Evolutionary conservation across 2,113 vertebrate species (phyloP).

Genomic region (Corvus hawaiiensis): DNA sequence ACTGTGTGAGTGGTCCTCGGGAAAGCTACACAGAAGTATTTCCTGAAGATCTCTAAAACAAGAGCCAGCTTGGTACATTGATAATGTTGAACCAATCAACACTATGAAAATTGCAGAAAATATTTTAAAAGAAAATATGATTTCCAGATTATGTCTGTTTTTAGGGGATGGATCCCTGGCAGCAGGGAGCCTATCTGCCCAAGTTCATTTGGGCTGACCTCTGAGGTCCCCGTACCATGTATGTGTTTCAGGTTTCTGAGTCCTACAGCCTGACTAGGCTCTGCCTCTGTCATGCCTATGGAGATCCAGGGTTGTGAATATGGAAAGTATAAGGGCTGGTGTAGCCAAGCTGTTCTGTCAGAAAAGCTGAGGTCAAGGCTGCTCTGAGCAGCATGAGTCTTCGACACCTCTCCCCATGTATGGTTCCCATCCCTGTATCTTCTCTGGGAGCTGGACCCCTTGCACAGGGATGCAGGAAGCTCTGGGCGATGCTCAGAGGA

Average conservation of each 20-base stretch:
- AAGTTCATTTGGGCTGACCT: not conserved
- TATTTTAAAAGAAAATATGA: not conserved
- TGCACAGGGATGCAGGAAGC: not conserved
- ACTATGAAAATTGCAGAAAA: not conserved
- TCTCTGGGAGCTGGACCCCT: not conserved
- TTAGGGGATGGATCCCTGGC: not conserved
- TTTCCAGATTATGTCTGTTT: not conserved
- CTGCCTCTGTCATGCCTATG: not conserved
- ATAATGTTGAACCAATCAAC: not conserved
- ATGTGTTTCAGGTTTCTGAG: not conserved
- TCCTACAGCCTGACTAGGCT: not conserved
- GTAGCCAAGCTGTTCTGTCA: not conserved
- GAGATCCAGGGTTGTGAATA: not conserved
- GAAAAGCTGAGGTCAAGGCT: not conserved
- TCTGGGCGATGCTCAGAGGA: rapidly evolving
- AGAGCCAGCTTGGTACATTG: not conserved
- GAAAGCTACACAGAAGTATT: not conserved
- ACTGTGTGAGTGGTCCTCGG: not conserved
- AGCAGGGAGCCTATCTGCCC: not conserved
- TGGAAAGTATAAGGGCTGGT: not conserved
- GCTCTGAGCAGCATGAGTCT: not conserved
- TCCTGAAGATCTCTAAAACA: not conserved
- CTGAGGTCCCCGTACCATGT: rapidly evolving
- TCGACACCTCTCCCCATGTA: not conserved
- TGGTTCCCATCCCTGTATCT: not conserved